phyloP scores from a whole-genome alignment of 1,140 invertebrate genomes.

The Ceratosolen fusciceps region DNA sequence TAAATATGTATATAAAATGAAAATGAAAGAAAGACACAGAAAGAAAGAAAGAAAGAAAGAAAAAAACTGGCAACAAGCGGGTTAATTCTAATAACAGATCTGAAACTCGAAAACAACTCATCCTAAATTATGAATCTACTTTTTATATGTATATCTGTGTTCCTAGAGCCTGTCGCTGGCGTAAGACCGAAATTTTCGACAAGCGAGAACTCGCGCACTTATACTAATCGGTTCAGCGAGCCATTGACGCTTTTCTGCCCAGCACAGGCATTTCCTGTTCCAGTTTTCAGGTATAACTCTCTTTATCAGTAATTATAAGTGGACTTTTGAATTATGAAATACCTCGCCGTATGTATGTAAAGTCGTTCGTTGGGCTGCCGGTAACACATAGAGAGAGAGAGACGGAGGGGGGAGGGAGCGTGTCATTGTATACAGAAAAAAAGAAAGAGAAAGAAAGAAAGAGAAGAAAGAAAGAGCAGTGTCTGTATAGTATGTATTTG shows the following conservation, averaged over 20 bases:
- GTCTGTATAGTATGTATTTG: too few relatives aligned
- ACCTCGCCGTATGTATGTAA: neutral
- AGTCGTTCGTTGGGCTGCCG: too few relatives aligned
- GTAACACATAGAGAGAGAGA: too few relatives aligned
- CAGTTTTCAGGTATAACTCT: conserved; percentile 72
- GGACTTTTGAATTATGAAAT: conserved; percentile 10
- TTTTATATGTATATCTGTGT: conserved; percentile 52
- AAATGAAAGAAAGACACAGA: neutral
- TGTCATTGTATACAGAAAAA: too few relatives aligned
- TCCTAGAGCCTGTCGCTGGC: conserved; percentile 81
- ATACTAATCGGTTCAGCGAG: conserved; percentile 69
- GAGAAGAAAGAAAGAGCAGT: too few relatives aligned
- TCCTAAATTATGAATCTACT: conserved; percentile 7
- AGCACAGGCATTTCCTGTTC: conserved; percentile 78
- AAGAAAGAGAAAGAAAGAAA: too few relatives aligned
- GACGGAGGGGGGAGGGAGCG: too few relatives aligned
- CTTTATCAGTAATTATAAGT: conserved; percentile 34
- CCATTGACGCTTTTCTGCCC: conserved; percentile 77
- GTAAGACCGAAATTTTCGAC: conserved; percentile 83
- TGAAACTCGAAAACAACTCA: conserved; percentile 9
- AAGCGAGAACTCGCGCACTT: conserved; percentile 75
- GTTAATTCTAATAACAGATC: neutral
- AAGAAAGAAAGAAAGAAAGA: neutral
- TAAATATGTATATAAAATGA: too few relatives aligned
- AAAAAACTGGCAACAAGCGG: conserved; percentile 29